phyloP scores from a whole-genome alignment of 64 coral and sea anemone genomes.

The Catalaphyllia jardinei region DNA sequence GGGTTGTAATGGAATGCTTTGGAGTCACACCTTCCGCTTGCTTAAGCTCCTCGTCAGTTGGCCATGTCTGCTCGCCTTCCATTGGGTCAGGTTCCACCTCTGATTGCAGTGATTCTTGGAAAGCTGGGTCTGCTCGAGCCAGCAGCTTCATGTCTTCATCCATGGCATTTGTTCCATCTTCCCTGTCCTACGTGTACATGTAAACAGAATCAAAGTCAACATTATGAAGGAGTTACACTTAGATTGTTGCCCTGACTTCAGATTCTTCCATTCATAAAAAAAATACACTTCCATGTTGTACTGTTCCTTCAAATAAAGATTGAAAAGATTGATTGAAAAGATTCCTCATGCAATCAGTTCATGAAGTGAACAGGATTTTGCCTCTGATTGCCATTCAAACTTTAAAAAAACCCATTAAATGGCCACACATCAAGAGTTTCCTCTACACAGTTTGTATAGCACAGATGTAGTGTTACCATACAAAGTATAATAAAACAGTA shows the following conservation, averaged over 20 bases:
- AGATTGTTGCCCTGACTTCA: background rate
- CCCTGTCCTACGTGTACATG: constrained; percentile 53
- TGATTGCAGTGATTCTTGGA: constrained; percentile 75
- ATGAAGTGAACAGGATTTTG: too few relatives aligned
- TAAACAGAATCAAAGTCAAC: background rate
- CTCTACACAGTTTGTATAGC: too few relatives aligned
- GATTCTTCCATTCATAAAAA: too few relatives aligned
- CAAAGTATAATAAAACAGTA: too few relatives aligned
- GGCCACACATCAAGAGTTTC: too few relatives aligned
- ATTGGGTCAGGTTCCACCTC: constrained; percentile 93
- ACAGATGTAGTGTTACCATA: too few relatives aligned
- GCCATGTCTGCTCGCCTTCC: constrained; percentile 99
- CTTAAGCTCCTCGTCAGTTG: constrained; percentile 95
- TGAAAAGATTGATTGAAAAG: too few relatives aligned
- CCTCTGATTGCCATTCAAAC: too few relatives aligned
- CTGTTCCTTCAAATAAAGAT: too few relatives aligned
- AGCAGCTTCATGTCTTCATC: constrained; percentile 90
- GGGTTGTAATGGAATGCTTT: background rate
- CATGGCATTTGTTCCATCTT: constrained; percentile 63
- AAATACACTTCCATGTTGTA: too few relatives aligned
- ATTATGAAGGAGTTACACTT: background rate
- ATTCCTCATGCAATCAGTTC: too few relatives aligned
- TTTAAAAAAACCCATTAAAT: too few relatives aligned
- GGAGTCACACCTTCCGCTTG: constrained; percentile 66
- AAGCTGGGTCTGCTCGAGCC: constrained; percentile 65